Evolutionary conservation across 2,113 vertebrate species (phyloP).

Genomic region (Caranx melampygus): DNA sequence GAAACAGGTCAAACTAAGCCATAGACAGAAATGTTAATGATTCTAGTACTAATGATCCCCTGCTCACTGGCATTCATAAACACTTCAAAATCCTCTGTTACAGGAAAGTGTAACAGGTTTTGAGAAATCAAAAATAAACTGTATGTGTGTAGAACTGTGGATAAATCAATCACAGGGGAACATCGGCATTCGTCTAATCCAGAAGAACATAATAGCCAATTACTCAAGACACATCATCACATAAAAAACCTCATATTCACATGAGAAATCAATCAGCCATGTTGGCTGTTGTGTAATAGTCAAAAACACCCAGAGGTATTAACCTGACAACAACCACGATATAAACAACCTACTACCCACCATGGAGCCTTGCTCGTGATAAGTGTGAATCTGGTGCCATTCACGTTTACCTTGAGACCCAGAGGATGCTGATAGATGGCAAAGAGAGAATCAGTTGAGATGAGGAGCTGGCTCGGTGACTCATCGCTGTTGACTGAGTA

Average conservation of each 20-base stretch:
- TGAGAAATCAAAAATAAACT: not conserved
- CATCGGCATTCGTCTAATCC: not conserved
- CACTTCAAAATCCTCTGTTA: not conserved
- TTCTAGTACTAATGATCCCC: not conserved
- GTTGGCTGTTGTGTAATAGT: not conserved
- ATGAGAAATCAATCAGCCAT: not conserved
- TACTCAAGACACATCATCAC: not conserved
- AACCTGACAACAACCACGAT: not conserved
- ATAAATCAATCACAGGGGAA: not conserved
- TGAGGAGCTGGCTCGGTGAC: slow-evolving; percentile 52
- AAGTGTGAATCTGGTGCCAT: not conserved
- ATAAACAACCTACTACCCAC: not conserved
- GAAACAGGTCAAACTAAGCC: not conserved
- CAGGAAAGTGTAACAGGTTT: not conserved
- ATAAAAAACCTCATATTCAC: not conserved
- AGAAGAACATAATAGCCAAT: not conserved
- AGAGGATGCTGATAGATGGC: slow-evolving; percentile 12
- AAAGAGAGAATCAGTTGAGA: not conserved
- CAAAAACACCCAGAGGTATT: not conserved
- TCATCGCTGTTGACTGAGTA: slow-evolving; percentile 53
- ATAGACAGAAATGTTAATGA: not conserved
- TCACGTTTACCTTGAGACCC: slow-evolving; percentile 2
- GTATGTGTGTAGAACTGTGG: not conserved
- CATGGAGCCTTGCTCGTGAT: not conserved
- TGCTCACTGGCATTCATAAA: not conserved